Conservation (phyloP, 2,888 invertebrate genomes). For the Digitonthophagus gazella region DNA sequence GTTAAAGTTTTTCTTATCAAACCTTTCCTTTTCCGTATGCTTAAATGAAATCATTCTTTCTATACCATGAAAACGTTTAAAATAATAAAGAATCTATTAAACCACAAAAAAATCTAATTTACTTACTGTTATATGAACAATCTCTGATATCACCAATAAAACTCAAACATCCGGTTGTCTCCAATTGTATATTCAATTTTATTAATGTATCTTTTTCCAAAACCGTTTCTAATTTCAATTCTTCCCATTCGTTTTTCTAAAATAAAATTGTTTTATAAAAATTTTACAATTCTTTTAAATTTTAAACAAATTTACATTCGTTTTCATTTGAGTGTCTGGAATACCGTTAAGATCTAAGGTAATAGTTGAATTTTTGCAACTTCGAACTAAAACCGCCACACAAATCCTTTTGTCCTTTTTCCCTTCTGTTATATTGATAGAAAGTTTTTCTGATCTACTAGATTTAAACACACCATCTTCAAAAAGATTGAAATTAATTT, state of each 20-base stretch:
- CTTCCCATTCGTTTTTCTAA: neutral
- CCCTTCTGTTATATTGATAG: neutral
- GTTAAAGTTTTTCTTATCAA: too few relatives aligned
- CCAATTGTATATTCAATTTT: neutral
- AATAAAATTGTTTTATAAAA: neutral
- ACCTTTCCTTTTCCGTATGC: too few relatives aligned
- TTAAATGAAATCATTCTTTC: too few relatives aligned
- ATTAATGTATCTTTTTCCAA: neutral
- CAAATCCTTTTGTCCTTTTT: neutral
- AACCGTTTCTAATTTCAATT: neutral
- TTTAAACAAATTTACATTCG: neutral
- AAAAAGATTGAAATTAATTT: neutral
- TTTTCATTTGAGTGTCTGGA: neutral
- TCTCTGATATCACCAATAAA: neutral
- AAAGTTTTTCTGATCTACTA: neutral
- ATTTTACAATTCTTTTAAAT: neutral
- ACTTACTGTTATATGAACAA: neutral
- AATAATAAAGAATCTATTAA: too few relatives aligned
- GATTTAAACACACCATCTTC: neutral
- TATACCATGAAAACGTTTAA: too few relatives aligned
- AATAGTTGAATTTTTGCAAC: neutral
- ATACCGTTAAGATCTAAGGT: neutral
- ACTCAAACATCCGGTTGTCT: neutral
- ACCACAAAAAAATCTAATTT: too few relatives aligned
- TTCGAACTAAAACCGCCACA: neutral